phyloP scores from a whole-genome alignment of 2,797 vertebrate genomes.

The Presbytis comata region DNA sequence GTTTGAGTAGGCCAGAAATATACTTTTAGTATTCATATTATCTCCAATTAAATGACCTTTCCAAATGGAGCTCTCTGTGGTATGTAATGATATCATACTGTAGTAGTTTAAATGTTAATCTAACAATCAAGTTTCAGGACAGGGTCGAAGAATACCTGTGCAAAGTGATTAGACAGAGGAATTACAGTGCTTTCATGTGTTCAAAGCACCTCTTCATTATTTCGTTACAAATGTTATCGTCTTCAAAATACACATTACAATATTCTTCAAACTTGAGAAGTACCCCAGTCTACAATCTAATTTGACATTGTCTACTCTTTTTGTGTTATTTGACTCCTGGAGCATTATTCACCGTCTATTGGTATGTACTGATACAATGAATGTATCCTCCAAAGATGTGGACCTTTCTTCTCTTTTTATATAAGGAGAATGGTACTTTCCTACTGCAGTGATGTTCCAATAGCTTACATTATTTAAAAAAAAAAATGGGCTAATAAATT shows the following conservation, averaged over 20 bases:
- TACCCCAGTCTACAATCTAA: not conserved
- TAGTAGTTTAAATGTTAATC: not conserved
- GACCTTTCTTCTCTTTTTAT: not conserved
- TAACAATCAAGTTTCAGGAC: not conserved
- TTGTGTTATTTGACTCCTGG: not conserved
- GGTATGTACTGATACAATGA: not conserved
- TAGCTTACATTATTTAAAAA: not conserved
- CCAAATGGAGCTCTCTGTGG: not conserved
- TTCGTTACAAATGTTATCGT: not conserved
- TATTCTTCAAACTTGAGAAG: not conserved
- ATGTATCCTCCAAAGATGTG: not conserved
- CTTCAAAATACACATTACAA: not conserved
- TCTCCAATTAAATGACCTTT: not conserved
- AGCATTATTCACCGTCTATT: not conserved
- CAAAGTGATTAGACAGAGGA: not conserved
- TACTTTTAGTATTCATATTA: not conserved
- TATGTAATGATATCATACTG: not conserved
- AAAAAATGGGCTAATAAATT: not conserved
- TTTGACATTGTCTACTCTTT: not conserved
- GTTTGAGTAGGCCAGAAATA: not conserved
- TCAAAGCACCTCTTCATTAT: not conserved
- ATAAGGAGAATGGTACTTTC: not conserved
- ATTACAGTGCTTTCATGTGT: not conserved
- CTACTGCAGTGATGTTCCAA: not conserved
- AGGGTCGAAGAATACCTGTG: not conserved